Evolutionary conservation across 2,797 vertebrate species (phyloP).

Genomic region (Erithacus rubecula): DNA sequence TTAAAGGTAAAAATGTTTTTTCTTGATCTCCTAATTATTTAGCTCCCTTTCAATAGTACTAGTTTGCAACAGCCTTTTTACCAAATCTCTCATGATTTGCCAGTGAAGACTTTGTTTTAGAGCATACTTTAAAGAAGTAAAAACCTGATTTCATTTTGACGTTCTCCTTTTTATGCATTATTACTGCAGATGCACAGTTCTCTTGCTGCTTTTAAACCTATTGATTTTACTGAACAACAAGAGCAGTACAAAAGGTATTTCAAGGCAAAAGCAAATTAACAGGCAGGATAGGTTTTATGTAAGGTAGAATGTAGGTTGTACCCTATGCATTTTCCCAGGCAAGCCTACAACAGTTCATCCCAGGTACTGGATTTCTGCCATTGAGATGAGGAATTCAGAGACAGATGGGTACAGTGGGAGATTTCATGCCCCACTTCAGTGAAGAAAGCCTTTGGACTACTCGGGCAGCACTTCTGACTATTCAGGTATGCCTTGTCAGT

Average conservation of each 20-base stretch:
- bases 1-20: background rate
- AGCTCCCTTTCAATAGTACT: background rate
- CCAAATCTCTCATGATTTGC: background rate
- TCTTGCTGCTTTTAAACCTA: background rate
- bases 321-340: background rate
- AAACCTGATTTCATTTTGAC: background rate
- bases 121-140: background rate
- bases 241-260: background rate
- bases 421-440: background rate
- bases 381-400: background rate
- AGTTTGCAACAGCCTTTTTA: background rate
- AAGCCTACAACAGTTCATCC: background rate
- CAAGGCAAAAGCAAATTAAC: background rate
- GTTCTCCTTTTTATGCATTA: background rate
- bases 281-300: background rate
- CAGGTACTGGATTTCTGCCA: background rate
- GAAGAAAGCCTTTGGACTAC: background rate
- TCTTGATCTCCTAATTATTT: background rate
- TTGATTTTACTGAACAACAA: background rate
- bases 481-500: background rate
- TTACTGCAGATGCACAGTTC: fast-evolving
- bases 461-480: background rate
- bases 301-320: background rate
- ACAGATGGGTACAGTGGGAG: background rate
- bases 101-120: background rate